phyloP scores from a whole-genome alignment of 2,797 vertebrate species.

The Coregonus ussuriensis region DNA sequence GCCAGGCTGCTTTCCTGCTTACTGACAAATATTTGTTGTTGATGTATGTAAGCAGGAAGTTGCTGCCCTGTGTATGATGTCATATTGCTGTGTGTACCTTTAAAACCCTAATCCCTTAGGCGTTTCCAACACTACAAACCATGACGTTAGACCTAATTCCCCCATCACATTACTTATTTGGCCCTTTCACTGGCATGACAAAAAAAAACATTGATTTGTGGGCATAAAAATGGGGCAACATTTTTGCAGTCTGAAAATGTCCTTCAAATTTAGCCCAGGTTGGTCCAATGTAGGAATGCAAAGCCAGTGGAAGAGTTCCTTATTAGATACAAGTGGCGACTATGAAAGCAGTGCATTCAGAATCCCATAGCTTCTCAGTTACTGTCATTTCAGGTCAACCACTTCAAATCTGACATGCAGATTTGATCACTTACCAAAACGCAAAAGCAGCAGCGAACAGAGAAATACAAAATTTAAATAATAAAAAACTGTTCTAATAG shows the following conservation, averaged over 20 bases:
- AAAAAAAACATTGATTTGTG: conserved; percentile 14
- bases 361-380: conserved; percentile 51
- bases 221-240: conserved; percentile 7
- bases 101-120: conserved; percentile 19
- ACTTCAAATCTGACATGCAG: conserved; percentile 82
- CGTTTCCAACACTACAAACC: neutral
- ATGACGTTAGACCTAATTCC: neutral
- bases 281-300: conserved; percentile 26
- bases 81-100: neutral
- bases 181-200: conserved; percentile 76
- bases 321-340: conserved; percentile 36
- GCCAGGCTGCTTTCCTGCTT: neutral
- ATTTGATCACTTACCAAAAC: conserved; percentile 85
- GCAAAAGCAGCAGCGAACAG: conserved; percentile 85
- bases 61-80: conserved; percentile 22
- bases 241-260: neutral
- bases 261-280: conserved; percentile 7
- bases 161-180: conserved; percentile 22
- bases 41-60: neutral
- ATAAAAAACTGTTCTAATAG: conserved; percentile 65
- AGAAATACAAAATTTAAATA: conserved; percentile 76
- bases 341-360: conserved; percentile 67
- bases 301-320: conserved; percentile 80
- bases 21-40: neutral
- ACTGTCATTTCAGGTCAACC: conserved; percentile 71